Conservation (phyloP, 2,888 invertebrate species). For the Limnephilus auricula region DNA sequence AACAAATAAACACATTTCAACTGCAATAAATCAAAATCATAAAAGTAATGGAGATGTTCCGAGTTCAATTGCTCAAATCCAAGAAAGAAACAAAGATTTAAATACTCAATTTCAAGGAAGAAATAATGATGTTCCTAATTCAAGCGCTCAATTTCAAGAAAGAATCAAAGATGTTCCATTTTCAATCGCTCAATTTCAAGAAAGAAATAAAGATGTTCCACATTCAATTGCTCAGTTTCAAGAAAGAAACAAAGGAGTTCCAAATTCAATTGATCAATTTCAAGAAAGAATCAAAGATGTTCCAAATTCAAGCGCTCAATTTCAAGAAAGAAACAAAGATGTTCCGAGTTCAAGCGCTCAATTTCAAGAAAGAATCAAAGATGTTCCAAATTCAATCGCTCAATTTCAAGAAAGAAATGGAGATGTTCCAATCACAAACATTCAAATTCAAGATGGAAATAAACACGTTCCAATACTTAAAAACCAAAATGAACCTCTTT, state of each 20-base stretch:
- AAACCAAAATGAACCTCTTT: slow-evolving; percentile 3
- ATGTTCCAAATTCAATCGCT: background rate
- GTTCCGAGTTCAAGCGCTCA: background rate
- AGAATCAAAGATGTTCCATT: no score
- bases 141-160: background rate
- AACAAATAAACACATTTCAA: background rate
- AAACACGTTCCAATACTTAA: background rate
- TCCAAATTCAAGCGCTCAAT: no score
- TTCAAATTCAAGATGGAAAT: background rate
- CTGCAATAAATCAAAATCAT: background rate
- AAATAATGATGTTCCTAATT: background rate
- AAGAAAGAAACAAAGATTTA: background rate
- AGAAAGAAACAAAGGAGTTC: no score
- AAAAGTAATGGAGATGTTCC: background rate
- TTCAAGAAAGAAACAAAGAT: no score
- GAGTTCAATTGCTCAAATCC: background rate
- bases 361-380: background rate
- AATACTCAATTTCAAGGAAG: background rate
- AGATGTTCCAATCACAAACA: slow-evolving; percentile 8
- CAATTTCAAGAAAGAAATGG: background rate
- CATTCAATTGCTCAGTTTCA: no score
- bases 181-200: no score
- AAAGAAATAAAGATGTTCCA: no score
- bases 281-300: no score
- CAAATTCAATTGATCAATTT: no score